A percentile compares a stretch with the other conserved stretches of the same genome.
These are phyloP conservation scores for Chloebia gouldiae DNA, from an alignment of 2,113 vertebrate species.

Conservation along the genomic window DNA sequence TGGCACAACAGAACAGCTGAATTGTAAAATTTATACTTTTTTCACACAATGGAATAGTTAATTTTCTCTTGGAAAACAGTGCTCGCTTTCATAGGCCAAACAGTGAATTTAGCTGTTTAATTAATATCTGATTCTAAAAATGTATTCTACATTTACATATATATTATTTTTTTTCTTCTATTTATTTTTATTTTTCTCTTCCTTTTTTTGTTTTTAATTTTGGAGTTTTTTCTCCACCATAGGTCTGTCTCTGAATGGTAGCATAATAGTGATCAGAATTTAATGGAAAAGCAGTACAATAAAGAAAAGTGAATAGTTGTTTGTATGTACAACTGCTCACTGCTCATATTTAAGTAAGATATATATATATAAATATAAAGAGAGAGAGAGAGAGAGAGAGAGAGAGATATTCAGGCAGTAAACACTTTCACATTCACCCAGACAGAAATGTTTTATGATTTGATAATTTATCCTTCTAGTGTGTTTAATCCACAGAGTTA, in stretches of 20 bases:
- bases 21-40: not conserved
- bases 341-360: not conserved
- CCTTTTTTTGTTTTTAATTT: too few relatives aligned
- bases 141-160: not conserved
- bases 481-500: not conserved
- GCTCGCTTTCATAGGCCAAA: not conserved
- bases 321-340: not conserved
- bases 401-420: not conserved
- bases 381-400: not conserved
- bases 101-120: not conserved
- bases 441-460: not conserved
- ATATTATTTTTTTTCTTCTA: not conserved
- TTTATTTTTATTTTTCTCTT: not conserved
- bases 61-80: not conserved
- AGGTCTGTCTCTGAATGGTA: not conserved
- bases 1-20: not conserved
- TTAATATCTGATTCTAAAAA: not conserved
- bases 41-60: not conserved
- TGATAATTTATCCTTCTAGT: not conserved
- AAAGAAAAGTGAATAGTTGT: not conserved
- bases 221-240: accelerated
- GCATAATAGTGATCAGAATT: not conserved
- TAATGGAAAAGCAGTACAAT: not conserved
- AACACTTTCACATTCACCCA: not conserved
- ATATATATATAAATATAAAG: too few relatives aligned